Percentiles rank a stretch among this genome's conserved stretches.
Conservation (phyloP, 2,888 invertebrate species). For the Lithophane leautieri region DNA sequence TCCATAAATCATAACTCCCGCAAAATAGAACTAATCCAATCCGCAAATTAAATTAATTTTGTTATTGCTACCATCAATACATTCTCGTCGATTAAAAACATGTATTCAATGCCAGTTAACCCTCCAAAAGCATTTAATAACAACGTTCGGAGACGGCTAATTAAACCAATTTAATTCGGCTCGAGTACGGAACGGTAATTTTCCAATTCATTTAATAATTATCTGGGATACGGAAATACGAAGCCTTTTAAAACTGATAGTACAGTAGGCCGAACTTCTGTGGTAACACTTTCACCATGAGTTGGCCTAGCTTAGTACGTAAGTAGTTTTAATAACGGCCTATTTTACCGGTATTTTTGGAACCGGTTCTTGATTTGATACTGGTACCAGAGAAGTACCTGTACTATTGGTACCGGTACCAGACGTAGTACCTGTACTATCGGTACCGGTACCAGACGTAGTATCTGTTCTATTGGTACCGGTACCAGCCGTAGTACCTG, state of each 20-base stretch:
- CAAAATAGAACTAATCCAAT: background rate
- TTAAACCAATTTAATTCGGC: slow-evolving; percentile 70
- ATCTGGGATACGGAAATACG: slow-evolving; percentile 58
- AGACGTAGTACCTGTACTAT: too few relatives aligned
- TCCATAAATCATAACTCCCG: background rate
- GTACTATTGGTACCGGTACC: too few relatives aligned
- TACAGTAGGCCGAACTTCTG: background rate
- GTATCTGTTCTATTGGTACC: too few relatives aligned
- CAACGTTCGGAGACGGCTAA: slow-evolving; percentile 60
- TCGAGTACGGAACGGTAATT: slow-evolving; percentile 69
- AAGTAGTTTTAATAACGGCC: too few relatives aligned
- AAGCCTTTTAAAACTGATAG: slow-evolving; percentile 46
- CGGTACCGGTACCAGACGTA: too few relatives aligned
- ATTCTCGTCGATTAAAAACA: slow-evolving; percentile 32
- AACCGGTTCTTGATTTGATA: too few relatives aligned
- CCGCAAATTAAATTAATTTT: background rate
- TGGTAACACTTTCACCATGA: background rate
- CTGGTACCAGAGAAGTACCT: too few relatives aligned
- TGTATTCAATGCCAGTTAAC: slow-evolving; percentile 50
- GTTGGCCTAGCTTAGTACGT: too few relatives aligned
- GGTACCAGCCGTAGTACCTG: too few relatives aligned
- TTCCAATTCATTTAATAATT: slow-evolving; percentile 76
- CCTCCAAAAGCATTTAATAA: slow-evolving; percentile 64
- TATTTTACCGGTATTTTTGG: too few relatives aligned
- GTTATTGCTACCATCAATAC: slow-evolving; percentile 8